Evolutionary conservation across 1,140 invertebrate genomes (phyloP).

Genomic region (Aphis craccivora): DNA sequence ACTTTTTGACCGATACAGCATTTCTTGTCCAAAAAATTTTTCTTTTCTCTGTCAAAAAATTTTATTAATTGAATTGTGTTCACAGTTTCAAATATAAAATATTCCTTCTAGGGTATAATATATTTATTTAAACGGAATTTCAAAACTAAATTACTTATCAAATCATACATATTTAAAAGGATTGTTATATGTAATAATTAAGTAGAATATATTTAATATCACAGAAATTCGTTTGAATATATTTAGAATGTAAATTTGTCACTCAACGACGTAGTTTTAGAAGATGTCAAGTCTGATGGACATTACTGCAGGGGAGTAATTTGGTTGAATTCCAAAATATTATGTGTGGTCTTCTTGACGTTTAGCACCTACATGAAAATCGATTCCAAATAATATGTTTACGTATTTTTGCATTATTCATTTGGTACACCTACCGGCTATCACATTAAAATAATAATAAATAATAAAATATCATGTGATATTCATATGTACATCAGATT

Average conservation of each 20-base stretch:
- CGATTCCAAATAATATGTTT: background rate
- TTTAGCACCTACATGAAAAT: slow-evolving; percentile 32
- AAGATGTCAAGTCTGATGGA: background rate
- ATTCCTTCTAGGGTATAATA: background rate
- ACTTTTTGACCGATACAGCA: too few relatives aligned
- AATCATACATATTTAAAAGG: background rate
- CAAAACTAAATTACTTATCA: background rate
- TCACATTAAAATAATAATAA: background rate
- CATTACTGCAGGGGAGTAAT: background rate
- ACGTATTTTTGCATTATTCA: background rate
- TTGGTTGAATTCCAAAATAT: slow-evolving; percentile 28
- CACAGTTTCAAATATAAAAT: background rate
- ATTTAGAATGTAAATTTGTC: background rate
- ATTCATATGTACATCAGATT: background rate
- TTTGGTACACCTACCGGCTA: background rate
- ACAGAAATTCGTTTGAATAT: background rate
- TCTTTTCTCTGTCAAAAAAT: background rate
- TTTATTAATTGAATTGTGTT: background rate
- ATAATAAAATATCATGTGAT: background rate
- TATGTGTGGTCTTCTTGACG: slow-evolving; percentile 34
- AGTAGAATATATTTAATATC: background rate
- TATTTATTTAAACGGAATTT: background rate
- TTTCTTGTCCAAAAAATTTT: too few relatives aligned
- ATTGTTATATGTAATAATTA: background rate
- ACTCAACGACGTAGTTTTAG: background rate